phyloP scores from a whole-genome alignment of 2,797 vertebrate species.

The Lateolabrax maculatus region DNA sequence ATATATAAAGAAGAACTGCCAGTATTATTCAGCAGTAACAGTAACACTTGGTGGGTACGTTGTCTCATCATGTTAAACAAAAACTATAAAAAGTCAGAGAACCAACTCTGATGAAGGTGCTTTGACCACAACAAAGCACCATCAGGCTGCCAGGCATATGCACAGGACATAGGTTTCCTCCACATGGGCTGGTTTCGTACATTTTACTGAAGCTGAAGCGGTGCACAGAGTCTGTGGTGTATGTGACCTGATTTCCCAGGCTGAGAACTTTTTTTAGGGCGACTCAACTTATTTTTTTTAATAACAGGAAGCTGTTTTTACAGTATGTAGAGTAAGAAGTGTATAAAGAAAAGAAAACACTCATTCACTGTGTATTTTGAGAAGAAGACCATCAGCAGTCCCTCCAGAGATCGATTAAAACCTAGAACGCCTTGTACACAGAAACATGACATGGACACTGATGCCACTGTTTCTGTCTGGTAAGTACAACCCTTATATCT shows the following conservation, averaged over 20 bases:
- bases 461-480: conserved; percentile 23
- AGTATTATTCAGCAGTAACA: background rate
- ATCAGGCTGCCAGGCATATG: background rate
- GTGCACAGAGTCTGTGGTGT: background rate
- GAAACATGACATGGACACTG: conserved; percentile 19
- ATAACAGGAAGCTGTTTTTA: conserved; percentile 19
- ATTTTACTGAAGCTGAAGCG: background rate
- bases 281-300: background rate
- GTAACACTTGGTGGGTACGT: background rate
- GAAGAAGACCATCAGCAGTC: background rate
- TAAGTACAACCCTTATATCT: conserved; percentile 11
- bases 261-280: background rate
- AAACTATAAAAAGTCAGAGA: background rate
- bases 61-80: background rate
- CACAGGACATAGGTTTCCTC: background rate
- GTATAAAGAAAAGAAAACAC: background rate
- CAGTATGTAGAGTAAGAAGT: background rate
- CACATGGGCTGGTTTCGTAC: background rate
- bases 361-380: background rate
- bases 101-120: background rate
- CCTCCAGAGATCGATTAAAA: background rate
- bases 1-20: too few relatives aligned
- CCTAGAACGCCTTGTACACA: background rate
- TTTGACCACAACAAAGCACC: conserved; percentile 48
- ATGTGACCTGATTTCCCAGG: conserved; percentile 42